phyloP scores from a whole-genome alignment of 2,888 invertebrate genomes.

The Bombyx huttoni region DNA sequence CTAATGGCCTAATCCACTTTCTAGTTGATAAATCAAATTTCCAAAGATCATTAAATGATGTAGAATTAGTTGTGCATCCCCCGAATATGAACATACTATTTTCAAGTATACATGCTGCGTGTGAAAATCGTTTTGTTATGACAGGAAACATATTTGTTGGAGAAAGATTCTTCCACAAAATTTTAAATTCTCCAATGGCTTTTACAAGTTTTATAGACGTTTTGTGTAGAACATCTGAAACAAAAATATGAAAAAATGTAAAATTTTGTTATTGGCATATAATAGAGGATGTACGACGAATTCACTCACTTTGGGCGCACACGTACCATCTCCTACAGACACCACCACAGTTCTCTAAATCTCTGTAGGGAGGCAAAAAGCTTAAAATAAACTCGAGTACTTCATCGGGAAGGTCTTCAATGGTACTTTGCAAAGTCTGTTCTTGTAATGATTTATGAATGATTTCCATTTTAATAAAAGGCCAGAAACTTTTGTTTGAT shows the following conservation, averaged over 20 bases:
- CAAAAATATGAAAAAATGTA: conserved; percentile 6
- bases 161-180: conserved; percentile 80
- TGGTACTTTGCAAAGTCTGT: conserved; percentile 39
- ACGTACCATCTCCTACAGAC: conserved; percentile 91
- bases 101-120: conserved; percentile 87
- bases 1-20: conserved; percentile 87
- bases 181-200: conserved; percentile 82
- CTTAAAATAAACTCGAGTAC: conserved; percentile 92
- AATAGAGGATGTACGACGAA: neutral
- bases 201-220: conserved; percentile 81
- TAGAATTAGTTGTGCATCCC: conserved; percentile 93
- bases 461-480: conserved; percentile 41
- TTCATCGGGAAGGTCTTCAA: conserved; percentile 90
- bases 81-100: conserved; percentile 96
- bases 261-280: too few species aligned
- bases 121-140: conserved; percentile 94
- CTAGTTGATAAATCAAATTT: conserved; percentile 88
- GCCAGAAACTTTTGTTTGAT: neutral
- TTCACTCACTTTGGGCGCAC: conserved; percentile 84
- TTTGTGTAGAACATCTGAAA: conserved; percentile 84
- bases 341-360: conserved; percentile 86
- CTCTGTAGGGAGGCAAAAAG: conserved; percentile 90
- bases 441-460: conserved; percentile 37
- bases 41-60: conserved; percentile 98
- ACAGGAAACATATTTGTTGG: conserved; percentile 75